Evolutionary conservation across 2,113 vertebrate species (phyloP).

Genomic region (Cavia porcellus): DNA sequence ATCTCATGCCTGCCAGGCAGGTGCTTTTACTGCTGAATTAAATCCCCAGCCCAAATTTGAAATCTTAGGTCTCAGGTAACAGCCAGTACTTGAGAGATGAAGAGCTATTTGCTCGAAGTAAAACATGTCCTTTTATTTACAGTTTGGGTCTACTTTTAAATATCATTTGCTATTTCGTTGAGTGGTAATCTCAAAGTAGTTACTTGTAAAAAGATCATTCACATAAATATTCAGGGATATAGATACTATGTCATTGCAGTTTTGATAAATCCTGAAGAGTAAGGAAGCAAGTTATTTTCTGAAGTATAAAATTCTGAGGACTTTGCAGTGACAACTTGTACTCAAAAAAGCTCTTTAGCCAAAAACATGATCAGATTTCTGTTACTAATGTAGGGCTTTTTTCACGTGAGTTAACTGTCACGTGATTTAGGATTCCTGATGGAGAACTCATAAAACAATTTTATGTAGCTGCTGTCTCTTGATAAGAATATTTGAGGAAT

Average conservation of each 20-base stretch:
- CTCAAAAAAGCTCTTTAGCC: not conserved
- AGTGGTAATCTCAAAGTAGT: slow-evolving; percentile 32
- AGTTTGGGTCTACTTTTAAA: not conserved
- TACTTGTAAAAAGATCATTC: not conserved
- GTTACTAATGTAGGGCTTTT: not conserved
- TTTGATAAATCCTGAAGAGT: not conserved
- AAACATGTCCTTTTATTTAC: slow-evolving; percentile 27
- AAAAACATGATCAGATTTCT: slow-evolving; percentile 3
- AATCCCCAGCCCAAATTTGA: not conserved
- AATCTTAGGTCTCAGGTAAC: slow-evolving; percentile 6
- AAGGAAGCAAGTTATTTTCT: slow-evolving; percentile 37
- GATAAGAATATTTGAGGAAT: slow-evolving; percentile 38
- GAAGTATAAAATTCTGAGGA: slow-evolving; percentile 37
- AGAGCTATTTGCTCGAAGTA: slow-evolving; percentile 24
- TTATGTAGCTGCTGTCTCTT: not conserved
- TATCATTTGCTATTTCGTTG: not conserved
- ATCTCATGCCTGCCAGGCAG: no score
- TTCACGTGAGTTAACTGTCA: not conserved
- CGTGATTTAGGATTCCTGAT: slow-evolving; percentile 21
- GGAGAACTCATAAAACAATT: not conserved
- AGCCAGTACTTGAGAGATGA: slow-evolving; percentile 20
- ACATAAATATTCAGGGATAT: not conserved
- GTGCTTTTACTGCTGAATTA: no score
- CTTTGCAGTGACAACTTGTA: not conserved
- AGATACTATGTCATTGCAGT: not conserved